Percentiles rank a stretch among this genome's conserved stretches.
phyloP scores from a whole-genome alignment of 1,140 invertebrate species.

The Pseudomyrmex pallidus region DNA sequence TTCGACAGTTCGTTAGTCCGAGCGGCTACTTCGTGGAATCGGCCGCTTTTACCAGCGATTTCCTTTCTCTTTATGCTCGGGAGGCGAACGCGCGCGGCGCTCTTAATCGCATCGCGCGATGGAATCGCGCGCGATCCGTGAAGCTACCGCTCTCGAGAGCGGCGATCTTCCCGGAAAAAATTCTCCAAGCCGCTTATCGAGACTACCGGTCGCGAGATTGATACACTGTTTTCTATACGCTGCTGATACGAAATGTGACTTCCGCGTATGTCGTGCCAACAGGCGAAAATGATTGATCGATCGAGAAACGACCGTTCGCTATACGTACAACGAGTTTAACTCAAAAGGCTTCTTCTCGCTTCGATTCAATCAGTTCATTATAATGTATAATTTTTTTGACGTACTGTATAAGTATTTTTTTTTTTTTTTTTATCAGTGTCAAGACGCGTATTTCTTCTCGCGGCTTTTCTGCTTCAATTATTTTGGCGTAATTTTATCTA shows the following conservation, averaged over 20 bases:
- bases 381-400: not conserved
- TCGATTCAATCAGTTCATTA: not conserved
- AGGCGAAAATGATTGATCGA: slow-evolving; percentile 48
- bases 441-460: not conserved
- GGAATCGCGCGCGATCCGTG: slow-evolving; percentile 49
- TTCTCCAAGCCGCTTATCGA: slow-evolving; percentile 23
- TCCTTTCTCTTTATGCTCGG: slow-evolving; percentile 54
- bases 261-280: not conserved
- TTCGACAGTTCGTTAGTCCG: slow-evolving; percentile 58
- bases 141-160: slow-evolving; percentile 9
- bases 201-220: slow-evolving; percentile 27
- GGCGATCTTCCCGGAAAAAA: slow-evolving; percentile 27
- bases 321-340: slow-evolving; percentile 12
- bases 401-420: no score
- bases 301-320: not conserved
- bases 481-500: no score
- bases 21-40: slow-evolving; percentile 51
- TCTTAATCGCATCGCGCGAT: slow-evolving; percentile 47
- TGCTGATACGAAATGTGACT: slow-evolving; percentile 5
- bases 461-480: no score
- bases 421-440: no score
- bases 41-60: slow-evolving; percentile 53
- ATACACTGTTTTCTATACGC: slow-evolving; percentile 22
- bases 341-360: slow-evolving; percentile 26
- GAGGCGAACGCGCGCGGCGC: slow-evolving; percentile 23